Percentiles rank a stretch among this genome's conserved stretches.
These are phyloP conservation scores for Ormyrus nitidulus DNA, from an alignment of 2,888 invertebrate species.

Conservation along the genomic window DNA sequence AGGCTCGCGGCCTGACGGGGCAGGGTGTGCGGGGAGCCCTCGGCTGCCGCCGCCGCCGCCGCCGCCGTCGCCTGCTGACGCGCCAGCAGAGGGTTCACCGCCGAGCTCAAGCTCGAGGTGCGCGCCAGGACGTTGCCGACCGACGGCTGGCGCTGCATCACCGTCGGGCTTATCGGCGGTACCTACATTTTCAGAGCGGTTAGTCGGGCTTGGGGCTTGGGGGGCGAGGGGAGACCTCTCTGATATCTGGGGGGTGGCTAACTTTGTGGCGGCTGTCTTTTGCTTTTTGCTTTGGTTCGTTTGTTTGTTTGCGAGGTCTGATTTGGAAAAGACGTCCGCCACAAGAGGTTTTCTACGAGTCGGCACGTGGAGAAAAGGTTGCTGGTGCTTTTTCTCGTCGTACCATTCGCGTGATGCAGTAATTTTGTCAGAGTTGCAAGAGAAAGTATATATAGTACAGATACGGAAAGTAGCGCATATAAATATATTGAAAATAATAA, in stretches of 20 bases:
- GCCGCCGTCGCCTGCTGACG: conserved; percentile 58
- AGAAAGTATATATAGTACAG: background rate
- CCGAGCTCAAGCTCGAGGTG: conserved; percentile 81
- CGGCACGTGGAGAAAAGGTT: background rate
- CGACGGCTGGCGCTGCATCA: conserved; percentile 79
- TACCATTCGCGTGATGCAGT: background rate
- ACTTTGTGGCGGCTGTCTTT: background rate
- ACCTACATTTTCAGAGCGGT: conserved; percentile 69
- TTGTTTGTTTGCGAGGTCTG: background rate
- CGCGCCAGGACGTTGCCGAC: conserved; percentile 80
- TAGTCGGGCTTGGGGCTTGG: background rate
- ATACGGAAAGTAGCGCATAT: background rate
- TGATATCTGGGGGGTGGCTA: too few species aligned
- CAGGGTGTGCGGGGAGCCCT: conserved; percentile 61
- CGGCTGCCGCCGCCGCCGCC: conserved; percentile 47
- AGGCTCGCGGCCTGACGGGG: conserved; percentile 59
- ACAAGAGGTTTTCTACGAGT: background rate
- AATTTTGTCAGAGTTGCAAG: too few species aligned
- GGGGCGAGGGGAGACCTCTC: too few species aligned
- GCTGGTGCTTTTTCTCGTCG: background rate
- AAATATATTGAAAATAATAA: conserved; percentile 1
- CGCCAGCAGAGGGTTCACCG: conserved; percentile 60
- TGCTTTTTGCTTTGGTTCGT: background rate
- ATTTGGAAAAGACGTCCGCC: too few species aligned
- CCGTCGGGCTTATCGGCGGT: conserved; percentile 77